phyloP scores from a whole-genome alignment of 2,113 vertebrate species.

The Indicator indicator region DNA sequence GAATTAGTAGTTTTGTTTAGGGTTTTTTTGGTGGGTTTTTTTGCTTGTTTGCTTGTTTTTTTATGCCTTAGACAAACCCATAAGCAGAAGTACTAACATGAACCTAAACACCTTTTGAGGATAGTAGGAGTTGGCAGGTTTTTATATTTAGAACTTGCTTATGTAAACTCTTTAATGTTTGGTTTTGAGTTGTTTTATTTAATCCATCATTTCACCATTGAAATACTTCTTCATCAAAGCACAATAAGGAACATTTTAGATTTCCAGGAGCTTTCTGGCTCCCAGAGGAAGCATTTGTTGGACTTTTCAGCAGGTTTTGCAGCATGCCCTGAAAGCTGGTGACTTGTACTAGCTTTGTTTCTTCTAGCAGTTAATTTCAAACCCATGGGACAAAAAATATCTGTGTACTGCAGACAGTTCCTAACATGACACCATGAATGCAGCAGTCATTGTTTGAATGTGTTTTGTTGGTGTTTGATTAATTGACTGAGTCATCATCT shows the following conservation, averaged over 20 bases:
- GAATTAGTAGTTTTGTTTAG: neutral
- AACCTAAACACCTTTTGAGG: neutral
- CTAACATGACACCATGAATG: conserved; percentile 20
- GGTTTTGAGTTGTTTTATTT: neutral
- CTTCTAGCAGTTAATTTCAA: conserved; percentile 9
- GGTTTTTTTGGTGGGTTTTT: no score
- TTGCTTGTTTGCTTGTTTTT: neutral
- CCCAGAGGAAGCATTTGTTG: neutral
- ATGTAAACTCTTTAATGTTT: neutral
- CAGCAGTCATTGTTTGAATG: neutral
- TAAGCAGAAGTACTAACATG: neutral
- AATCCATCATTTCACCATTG: neutral
- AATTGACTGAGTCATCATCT: conserved; percentile 17
- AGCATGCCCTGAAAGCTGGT: neutral
- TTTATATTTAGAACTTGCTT: conserved; percentile 7
- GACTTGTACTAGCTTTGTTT: neutral
- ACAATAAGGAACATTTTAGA: neutral
- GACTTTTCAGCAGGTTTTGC: conserved; percentile 1
- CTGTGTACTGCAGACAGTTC: neutral
- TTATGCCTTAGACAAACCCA: neutral
- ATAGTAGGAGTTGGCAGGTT: neutral
- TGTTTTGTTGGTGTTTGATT: conserved; percentile 51
- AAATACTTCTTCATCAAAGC: neutral
- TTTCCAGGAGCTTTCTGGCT: neutral
- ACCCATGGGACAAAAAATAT: neutral